phyloP scores from a whole-genome alignment of 2,113 vertebrate species.

The Copsychus sechellarum region DNA sequence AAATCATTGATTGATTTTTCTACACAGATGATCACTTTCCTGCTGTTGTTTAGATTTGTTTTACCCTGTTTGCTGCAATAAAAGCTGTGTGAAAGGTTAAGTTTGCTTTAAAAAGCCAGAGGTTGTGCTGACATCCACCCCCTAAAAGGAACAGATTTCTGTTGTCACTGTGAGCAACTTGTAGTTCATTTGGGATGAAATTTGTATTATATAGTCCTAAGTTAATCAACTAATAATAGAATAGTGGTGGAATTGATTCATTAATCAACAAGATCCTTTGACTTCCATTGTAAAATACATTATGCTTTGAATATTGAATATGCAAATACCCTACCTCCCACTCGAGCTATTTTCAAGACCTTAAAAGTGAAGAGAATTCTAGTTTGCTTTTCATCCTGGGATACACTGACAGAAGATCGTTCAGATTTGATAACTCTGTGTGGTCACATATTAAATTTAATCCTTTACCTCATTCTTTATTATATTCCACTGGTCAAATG shows the following conservation, averaged over 20 bases:
- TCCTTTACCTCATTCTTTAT: background rate
- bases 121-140: background rate
- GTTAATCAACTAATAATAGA: slow-evolving; percentile 46
- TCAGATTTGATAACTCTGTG: background rate
- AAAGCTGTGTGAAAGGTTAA: background rate
- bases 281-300: slow-evolving; percentile 47
- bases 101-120: background rate
- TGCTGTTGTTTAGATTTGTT: background rate
- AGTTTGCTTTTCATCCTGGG: slow-evolving; percentile 30
- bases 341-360: slow-evolving; percentile 51
- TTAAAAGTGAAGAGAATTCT: slow-evolving; percentile 34
- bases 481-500: background rate
- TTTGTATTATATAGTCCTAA: background rate
- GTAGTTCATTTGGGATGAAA: background rate
- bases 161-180: background rate
- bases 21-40: background rate
- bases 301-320: slow-evolving; percentile 47
- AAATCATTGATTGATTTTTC: background rate
- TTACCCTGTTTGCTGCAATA: background rate
- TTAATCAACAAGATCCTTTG: slow-evolving; percentile 45
- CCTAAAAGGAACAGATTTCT: background rate
- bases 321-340: slow-evolving; percentile 55
- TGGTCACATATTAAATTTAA: background rate
- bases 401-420: background rate
- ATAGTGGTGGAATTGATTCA: background rate